Evolutionary conservation across 1,140 invertebrate genomes (phyloP).

Genomic region (Temnothorax nylanderi): DNA sequence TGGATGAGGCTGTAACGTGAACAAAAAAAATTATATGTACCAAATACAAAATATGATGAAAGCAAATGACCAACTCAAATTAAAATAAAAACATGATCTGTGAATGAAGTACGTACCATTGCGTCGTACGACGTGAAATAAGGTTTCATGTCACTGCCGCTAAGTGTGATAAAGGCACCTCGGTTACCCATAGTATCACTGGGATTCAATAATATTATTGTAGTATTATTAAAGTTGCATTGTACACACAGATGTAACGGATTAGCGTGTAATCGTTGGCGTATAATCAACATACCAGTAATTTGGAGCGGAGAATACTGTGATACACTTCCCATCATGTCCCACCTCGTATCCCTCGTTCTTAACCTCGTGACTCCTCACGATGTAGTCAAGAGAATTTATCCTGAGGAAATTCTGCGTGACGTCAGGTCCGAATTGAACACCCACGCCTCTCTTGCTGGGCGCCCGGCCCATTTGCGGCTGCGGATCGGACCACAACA

Average conservation of each 20-base stretch:
- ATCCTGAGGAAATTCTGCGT: slow-evolving; percentile 94
- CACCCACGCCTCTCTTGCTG: slow-evolving; percentile 98
- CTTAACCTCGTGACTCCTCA: slow-evolving; percentile 99
- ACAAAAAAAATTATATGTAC: slow-evolving; percentile 68
- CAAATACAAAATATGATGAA: background rate
- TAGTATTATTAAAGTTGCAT: slow-evolving; percentile 42
- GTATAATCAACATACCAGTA: slow-evolving; percentile 92
- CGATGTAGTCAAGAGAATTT: slow-evolving; percentile 97
- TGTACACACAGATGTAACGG: background rate
- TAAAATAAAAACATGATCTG: slow-evolving; percentile 23
- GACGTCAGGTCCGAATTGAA: slow-evolving; percentile 99
- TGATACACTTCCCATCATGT: slow-evolving; percentile 97
- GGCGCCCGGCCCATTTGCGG: slow-evolving; percentile 93
- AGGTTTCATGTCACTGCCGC: slow-evolving; percentile 95
- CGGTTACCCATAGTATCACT: slow-evolving; percentile 99
- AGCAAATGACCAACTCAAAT: background rate
- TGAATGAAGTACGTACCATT: slow-evolving; percentile 90
- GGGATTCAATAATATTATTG: slow-evolving; percentile 76
- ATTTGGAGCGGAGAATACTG: slow-evolving; percentile 99
- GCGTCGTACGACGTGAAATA: slow-evolving; percentile 96
- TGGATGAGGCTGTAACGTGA: slow-evolving; percentile 95
- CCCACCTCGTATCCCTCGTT: slow-evolving; percentile 97
- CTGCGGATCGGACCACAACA: slow-evolving; percentile 99
- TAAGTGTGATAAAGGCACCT: slow-evolving; percentile 98
- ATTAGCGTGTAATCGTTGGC: background rate